Percentiles rank a stretch among this genome's conserved stretches.
These are phyloP conservation scores for Montipora cactus DNA, from an alignment of 64 coral and sea anemone species.

Conservation along the genomic window DNA sequence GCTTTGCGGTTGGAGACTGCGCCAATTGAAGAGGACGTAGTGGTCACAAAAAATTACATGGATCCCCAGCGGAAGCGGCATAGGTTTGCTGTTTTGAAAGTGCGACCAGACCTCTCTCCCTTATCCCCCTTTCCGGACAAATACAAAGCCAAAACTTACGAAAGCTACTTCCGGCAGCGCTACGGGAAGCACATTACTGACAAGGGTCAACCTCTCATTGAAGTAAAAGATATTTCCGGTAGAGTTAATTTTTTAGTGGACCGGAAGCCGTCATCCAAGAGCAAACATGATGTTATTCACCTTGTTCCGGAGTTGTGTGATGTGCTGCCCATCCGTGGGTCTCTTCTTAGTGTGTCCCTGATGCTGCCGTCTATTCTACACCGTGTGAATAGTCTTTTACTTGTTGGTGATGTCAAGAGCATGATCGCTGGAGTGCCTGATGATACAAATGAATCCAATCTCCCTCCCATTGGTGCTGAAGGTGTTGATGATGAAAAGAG, in stretches of 20 bases:
- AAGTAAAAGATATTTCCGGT: constrained; percentile 54
- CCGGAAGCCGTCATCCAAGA: constrained; percentile 55
- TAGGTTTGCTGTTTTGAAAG: constrained; percentile 46
- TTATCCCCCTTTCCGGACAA: constrained; percentile 73
- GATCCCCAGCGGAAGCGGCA: neutral
- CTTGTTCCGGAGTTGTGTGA: constrained; percentile 88
- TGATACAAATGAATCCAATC: constrained; percentile 1
- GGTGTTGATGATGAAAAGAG: neutral
- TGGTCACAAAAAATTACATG: constrained; percentile 48
- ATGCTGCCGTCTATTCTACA: constrained; percentile 85
- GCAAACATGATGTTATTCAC: constrained; percentile 30
- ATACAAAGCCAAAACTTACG: constrained; percentile 72
- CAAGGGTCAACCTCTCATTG: constrained; percentile 61
- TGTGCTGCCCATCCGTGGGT: constrained; percentile 10
- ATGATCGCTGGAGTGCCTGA: constrained; percentile 40
- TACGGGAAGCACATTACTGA: constrained; percentile 31
- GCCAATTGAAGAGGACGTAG: neutral
- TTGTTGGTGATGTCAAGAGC: constrained; percentile 66
- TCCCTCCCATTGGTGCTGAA: neutral
- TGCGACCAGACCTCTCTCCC: constrained; percentile 58
- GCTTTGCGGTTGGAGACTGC: neutral
- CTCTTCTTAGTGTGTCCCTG: constrained; percentile 51
- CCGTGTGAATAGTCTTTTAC: constrained; percentile 78
- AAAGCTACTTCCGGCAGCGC: constrained; percentile 49
- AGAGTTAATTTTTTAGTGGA: constrained; percentile 77